phyloP scores from a whole-genome alignment of 2,113 vertebrate genomes.

The Gadus macrocephalus region DNA sequence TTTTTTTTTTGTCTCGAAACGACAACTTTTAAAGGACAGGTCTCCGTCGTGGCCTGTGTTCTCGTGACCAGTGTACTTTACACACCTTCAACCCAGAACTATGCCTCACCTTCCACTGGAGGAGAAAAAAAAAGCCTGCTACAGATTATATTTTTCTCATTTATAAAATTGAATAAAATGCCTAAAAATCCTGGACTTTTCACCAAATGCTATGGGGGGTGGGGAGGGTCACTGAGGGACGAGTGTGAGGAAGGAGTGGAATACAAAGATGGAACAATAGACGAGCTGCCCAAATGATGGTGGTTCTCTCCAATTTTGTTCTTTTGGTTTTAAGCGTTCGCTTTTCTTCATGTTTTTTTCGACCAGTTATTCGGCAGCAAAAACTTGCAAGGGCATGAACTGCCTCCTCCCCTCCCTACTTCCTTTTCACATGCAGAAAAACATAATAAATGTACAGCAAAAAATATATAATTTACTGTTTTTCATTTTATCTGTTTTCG shows the following conservation, averaged over 20 bases:
- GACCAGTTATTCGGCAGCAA: conserved; percentile 68
- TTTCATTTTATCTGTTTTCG: conserved; percentile 58
- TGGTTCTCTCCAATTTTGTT: conserved; percentile 37
- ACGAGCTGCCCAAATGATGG: conserved; percentile 45
- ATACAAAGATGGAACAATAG: conserved; percentile 55
- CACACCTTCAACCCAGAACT: conserved; percentile 74
- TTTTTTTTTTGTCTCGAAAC: conserved; percentile 66
- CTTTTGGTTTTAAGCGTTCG: conserved; percentile 16
- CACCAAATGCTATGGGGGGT: conserved; percentile 52
- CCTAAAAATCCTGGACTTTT: conserved; percentile 71
- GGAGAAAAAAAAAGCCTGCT: conserved; percentile 68
- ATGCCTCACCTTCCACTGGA: conserved; percentile 66
- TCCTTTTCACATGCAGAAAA: conserved; percentile 45
- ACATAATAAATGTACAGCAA: conserved; percentile 84
- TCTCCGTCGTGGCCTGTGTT: conserved; percentile 71
- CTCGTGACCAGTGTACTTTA: conserved; percentile 78
- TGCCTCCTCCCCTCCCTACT: conserved; percentile 27
- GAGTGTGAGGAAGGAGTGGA: conserved; percentile 42
- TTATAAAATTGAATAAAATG: conserved; percentile 68
- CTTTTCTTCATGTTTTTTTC: conserved; percentile 36
- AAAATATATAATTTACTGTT: conserved; percentile 83
- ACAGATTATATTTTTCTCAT: conserved; percentile 67
- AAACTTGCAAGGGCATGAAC: conserved; percentile 69
- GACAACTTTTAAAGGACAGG: conserved; percentile 73
- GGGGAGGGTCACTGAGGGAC: conserved; percentile 30